Evolutionary conservation across 2,888 invertebrate species (phyloP), one percentile per base, ranked within the genome.

Genomic region (Euplagia quadripunctaria): DNA sequence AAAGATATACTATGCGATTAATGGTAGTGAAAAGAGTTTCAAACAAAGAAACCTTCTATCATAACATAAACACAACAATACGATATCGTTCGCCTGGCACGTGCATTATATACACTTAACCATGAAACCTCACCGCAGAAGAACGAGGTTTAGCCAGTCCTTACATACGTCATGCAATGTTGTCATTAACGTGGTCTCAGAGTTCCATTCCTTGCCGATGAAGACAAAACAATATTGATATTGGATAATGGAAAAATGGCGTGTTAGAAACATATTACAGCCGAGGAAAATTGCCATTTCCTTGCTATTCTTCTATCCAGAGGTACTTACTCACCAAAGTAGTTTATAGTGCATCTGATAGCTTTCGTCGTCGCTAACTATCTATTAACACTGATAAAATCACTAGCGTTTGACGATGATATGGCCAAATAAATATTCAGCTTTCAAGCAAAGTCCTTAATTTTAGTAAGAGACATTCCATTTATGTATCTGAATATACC

Each of bases 211-310:
- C 90, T 88, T 89, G 90, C 86, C 90, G 91, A 93, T 92, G 94
- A 93, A 94, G 94, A 94, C 93, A 90, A 92, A 94, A 93, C 92
- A 94, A 94, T 95, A 94, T 94, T 95, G 94, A 94, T 94, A 94
- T 94, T 94, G 90, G 92, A 91, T 95, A 94, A 95, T 95, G 94
- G 94, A 94, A 94, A 94, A 93, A 93, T 95, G 86, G 94, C 95
- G 94, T 95, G 94, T 89, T 87, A 86, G 85, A 88, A 90, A 91
- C 89, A 90, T 91, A 94, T 94, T 94, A 94, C 91, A 85, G 85
- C 81, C 81, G 85, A 90, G 90, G 92, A 92, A 94, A 94, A 93
- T 92, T 92, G 93, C 93, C 88, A 92, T 94, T 94, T 94, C 93
- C 93, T 90, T 86, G 87, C 89, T 86, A 86, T 92, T 92, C 78